These are phyloP conservation scores for Ptiloglossa arizonensis DNA, from an alignment of 1,140 invertebrate genomes.

Conservation along the genomic window DNA sequence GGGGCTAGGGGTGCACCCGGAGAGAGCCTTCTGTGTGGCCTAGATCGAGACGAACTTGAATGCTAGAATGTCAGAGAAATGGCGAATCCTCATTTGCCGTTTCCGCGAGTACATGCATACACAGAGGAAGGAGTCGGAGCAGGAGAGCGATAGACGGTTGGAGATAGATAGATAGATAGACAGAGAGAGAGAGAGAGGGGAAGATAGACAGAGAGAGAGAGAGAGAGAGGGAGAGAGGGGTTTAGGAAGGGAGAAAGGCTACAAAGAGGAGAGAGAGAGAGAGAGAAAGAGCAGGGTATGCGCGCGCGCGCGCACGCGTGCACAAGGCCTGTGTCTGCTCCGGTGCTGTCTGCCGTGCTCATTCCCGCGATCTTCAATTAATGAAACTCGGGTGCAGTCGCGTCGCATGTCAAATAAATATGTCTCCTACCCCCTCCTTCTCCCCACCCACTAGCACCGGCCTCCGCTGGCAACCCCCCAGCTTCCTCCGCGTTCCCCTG, in stretches of 20 bases:
- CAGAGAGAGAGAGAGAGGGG: slow-evolving; percentile 37
- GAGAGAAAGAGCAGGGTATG: slow-evolving; percentile 49
- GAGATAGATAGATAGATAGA: too few relatives aligned
- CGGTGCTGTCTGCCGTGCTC: slow-evolving; percentile 78
- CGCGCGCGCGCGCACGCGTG: slow-evolving; percentile 50
- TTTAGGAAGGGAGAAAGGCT: slow-evolving; percentile 30
- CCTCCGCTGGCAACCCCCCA: slow-evolving; percentile 58
- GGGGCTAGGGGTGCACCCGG: slow-evolving; percentile 30
- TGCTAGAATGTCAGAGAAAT: slow-evolving; percentile 79
- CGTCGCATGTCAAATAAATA: slow-evolving; percentile 83
- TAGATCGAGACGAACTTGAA: slow-evolving; percentile 80
- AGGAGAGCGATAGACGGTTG: slow-evolving; percentile 44
- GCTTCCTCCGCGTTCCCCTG: slow-evolving; percentile 10
- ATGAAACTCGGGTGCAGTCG: slow-evolving; percentile 82
- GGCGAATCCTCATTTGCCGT: slow-evolving; percentile 80
- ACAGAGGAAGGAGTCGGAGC: slow-evolving; percentile 31
- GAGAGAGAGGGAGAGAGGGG: neutral
- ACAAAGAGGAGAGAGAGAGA: slow-evolving; percentile 35
- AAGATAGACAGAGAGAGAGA: slow-evolving; percentile 43
- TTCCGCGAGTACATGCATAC: slow-evolving; percentile 72
- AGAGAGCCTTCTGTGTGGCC: slow-evolving; percentile 70
- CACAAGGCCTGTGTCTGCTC: slow-evolving; percentile 70
- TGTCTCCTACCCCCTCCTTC: slow-evolving; percentile 75
- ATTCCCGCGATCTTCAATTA: slow-evolving; percentile 82
- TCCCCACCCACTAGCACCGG: slow-evolving; percentile 39